Conservation (phyloP, 2,113 vertebrate species). For the Girardinichthys multiradiatus region DNA sequence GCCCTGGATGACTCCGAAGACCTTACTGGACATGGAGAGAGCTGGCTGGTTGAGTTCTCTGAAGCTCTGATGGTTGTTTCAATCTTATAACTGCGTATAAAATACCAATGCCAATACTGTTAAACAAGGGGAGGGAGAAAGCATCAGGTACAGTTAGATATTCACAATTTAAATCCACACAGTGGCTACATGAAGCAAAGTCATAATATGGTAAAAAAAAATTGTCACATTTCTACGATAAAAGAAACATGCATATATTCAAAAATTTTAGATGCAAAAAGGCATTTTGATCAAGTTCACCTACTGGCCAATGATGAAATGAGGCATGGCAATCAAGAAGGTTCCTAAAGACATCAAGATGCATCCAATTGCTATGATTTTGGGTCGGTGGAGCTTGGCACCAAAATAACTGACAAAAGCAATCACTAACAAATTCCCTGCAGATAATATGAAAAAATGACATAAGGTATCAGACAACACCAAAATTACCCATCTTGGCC, state of each 20-base stretch:
- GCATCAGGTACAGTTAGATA: slow-evolving; percentile 57
- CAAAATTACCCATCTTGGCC: too few species aligned
- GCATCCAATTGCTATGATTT: slow-evolving; percentile 90
- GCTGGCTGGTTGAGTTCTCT: slow-evolving; percentile 81
- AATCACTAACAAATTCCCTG: slow-evolving; percentile 94
- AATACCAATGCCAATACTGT: slow-evolving; percentile 68
- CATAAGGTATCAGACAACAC: neutral
- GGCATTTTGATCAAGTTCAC: slow-evolving; percentile 40
- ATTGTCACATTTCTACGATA: neutral
- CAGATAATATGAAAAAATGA: slow-evolving; percentile 19
- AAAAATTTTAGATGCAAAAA: neutral
- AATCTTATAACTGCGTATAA: slow-evolving; percentile 86
- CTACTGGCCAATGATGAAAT: slow-evolving; percentile 92
- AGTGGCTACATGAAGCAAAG: neutral
- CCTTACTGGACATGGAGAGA: slow-evolving; percentile 83
- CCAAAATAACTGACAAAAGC: slow-evolving; percentile 96
- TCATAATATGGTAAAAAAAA: slow-evolving; percentile 17
- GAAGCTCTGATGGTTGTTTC: slow-evolving; percentile 81
- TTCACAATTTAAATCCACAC: slow-evolving; percentile 32
- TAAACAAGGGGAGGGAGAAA: slow-evolving; percentile 67
- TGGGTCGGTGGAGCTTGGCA: slow-evolving; percentile 91
- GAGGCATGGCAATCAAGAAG: slow-evolving; percentile 90
- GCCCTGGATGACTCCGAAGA: slow-evolving; percentile 67
- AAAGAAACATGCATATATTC: neutral
- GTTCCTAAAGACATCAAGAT: slow-evolving; percentile 92